These are phyloP conservation scores for Iselma pallidipennis DNA, from an alignment of 2,888 invertebrate species.

Conservation along the genomic window DNA sequence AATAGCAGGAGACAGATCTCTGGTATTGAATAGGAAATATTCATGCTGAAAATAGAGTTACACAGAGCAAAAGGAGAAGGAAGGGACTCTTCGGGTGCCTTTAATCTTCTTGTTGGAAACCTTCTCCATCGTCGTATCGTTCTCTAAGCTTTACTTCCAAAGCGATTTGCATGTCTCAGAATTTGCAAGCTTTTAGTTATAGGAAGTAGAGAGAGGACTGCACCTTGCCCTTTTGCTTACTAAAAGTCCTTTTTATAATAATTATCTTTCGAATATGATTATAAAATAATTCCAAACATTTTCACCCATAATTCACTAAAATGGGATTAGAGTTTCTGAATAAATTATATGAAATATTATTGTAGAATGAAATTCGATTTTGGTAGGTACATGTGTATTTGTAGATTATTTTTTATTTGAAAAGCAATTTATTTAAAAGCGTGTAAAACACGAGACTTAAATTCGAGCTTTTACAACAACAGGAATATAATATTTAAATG, in stretches of 20 bases:
- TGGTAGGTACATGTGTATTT: conserved; percentile 12
- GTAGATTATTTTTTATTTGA: too few species aligned
- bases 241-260: not conserved
- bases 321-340: too few species aligned
- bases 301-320: conserved; percentile 1
- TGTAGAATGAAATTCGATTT: conserved; percentile 9
- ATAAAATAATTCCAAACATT: not conserved
- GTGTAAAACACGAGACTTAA: too few species aligned
- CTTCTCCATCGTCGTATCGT: conserved; percentile 16
- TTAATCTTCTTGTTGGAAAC: conserved; percentile 43
- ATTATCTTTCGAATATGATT: too few species aligned
- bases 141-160: conserved; percentile 12
- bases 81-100: conserved; percentile 36
- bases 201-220: conserved; percentile 1
- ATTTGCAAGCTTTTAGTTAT: conserved; percentile 11
- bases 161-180: conserved; percentile 25
- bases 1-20: conserved; percentile 36
- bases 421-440: too few species aligned
- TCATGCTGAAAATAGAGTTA: conserved; percentile 49
- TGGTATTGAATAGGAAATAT: conserved; percentile 44
- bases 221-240: not conserved
- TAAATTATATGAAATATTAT: too few species aligned
- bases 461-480: not conserved
- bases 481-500: conserved; percentile 19
- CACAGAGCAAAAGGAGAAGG: conserved; percentile 22